Percentiles rank a stretch among this genome's conserved stretches.
Conservation (phyloP, 1,140 invertebrate species). For the Drosophila sechellia region DNA sequence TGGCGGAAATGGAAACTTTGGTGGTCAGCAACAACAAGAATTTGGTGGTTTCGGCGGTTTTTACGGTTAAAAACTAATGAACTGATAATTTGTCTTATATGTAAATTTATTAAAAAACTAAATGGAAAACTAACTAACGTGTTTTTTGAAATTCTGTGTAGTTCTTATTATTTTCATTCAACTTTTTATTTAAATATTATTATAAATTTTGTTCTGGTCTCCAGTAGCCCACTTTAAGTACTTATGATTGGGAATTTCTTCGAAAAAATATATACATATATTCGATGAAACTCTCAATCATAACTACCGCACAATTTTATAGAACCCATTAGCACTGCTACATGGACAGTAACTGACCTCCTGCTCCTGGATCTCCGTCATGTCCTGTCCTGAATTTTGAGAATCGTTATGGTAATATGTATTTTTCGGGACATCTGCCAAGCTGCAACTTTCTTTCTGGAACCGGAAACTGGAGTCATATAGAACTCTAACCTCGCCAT, state of each 20-base stretch:
- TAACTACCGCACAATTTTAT: constrained; percentile 33
- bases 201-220: neutral
- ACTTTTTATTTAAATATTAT: neutral
- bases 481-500: constrained; percentile 15
- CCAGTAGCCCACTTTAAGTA: constrained; percentile 4
- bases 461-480: constrained; percentile 35
- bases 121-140: no score
- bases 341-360: neutral
- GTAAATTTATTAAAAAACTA: no score
- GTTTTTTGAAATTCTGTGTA: no score
- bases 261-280: neutral
- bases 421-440: neutral
- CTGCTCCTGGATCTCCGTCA: neutral
- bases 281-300: constrained; percentile 29
- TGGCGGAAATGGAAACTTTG: no score
- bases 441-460: constrained; percentile 8
- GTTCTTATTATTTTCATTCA: neutral
- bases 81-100: neutral
- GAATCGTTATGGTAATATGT: neutral
- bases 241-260: constrained; percentile 28
- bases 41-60: neutral
- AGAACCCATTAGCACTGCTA: constrained; percentile 19
- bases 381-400: neutral
- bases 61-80: neutral
- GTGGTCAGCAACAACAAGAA: no score